Evolutionary conservation across 2,888 invertebrate species (phyloP).

Genomic region (Siphlonurus alternatus): DNA sequence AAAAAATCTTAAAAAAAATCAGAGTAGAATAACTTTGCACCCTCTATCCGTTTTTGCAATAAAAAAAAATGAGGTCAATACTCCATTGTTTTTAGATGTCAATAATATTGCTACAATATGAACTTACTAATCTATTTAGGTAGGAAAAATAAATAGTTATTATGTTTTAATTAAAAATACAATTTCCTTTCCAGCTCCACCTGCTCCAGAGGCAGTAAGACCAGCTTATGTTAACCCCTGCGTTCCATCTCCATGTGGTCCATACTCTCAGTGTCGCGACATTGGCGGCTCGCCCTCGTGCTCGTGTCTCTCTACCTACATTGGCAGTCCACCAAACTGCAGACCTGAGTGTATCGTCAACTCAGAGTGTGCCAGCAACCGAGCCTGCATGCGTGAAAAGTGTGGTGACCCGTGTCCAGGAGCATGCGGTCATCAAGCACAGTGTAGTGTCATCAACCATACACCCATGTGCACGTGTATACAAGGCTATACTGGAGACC

Average conservation of each 20-base stretch:
- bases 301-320: conserved; percentile 44
- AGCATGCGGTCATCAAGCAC: conserved; percentile 33
- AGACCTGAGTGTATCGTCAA: conserved; percentile 55
- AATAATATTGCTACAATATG: too few relatives aligned
- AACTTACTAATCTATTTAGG: too few relatives aligned
- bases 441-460: conserved; percentile 34
- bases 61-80: too few relatives aligned
- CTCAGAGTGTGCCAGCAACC: conserved; percentile 42
- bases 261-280: conserved; percentile 47
- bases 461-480: conserved; percentile 38
- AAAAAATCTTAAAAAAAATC: too few relatives aligned
- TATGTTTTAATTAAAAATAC: too few relatives aligned
- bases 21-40: too few relatives aligned
- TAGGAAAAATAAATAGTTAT: too few relatives aligned
- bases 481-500: conserved; percentile 49
- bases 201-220: conserved; percentile 15
- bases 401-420: conserved; percentile 31
- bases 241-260: conserved; percentile 43
- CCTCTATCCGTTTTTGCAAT: too few relatives aligned
- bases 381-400: conserved; percentile 29
- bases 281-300: conserved; percentile 42
- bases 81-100: too few relatives aligned
- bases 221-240: conserved; percentile 16
- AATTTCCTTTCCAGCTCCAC: too few relatives aligned
- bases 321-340: conserved; percentile 55